Conservation (phyloP, 2,113 vertebrate genomes). For the Sphyrna mokarran region DNA sequence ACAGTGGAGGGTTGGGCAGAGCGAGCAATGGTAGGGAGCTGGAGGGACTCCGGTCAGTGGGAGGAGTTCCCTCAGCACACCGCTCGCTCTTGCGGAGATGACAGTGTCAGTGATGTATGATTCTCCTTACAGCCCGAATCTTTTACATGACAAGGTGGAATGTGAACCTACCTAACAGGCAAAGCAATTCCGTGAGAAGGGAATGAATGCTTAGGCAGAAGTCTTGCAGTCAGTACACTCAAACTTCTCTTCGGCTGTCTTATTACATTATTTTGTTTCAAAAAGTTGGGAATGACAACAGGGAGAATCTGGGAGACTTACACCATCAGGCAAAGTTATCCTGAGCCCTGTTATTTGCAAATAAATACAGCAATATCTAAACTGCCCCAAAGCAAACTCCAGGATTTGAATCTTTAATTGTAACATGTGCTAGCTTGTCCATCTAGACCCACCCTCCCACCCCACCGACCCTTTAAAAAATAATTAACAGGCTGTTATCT, state of each 20-base stretch:
- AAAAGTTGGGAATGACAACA: background rate
- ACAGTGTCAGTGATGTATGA: conserved; percentile 19
- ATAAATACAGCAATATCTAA: background rate
- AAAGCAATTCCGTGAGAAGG: background rate
- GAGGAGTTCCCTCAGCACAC: background rate
- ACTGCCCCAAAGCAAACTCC: background rate
- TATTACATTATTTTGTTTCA: background rate
- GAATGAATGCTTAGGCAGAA: background rate
- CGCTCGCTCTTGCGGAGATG: background rate
- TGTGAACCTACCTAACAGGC: conserved; percentile 22
- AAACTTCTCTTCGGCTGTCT: background rate
- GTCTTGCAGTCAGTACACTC: background rate
- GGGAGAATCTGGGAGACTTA: background rate
- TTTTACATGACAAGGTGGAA: background rate
- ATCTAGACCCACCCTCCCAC: background rate
- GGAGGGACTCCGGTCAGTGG: background rate
- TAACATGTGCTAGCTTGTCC: background rate
- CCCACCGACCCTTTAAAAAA: background rate
- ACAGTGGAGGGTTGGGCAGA: background rate
- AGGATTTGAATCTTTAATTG: background rate
- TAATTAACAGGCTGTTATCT: background rate
- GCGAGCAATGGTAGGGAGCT: background rate
- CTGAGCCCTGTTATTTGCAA: background rate
- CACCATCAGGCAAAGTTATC: background rate
- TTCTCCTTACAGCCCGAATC: background rate